Base-by-base conservation (phyloP, 1,140 invertebrate genomes). In the Eubasilissa regina region DNA sequence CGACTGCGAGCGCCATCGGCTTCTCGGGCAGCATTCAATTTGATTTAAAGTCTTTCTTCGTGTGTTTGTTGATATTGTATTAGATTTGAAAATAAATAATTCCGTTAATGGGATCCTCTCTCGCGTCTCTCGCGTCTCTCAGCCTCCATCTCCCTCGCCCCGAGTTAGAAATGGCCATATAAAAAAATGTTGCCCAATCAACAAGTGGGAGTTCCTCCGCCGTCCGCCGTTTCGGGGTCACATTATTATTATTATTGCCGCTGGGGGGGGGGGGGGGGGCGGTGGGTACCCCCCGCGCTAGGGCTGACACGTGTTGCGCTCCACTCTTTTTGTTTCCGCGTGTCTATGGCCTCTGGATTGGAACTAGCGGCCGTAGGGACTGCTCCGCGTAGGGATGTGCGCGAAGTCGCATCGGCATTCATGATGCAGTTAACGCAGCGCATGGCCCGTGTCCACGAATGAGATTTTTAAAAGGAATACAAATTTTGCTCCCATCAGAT, bases 181-280 rank as follows among this genome's bases (percentile, higher is more conserved):
- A 15, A 51, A 70, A 70, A 70, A 48, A 48, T 6, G 66, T 70
- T 70, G 47, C 44, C 66, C 15, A 70, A 70, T 47, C 17, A 21
- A 68, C 47, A 47, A 68, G 66, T 70, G 73, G 73, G 44, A 56
- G 78, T 21, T 15, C 7, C 17, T 13, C 13, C 51, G 58, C 10
- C 21, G 19, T 55, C n/a, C n/a, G n/a, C n/a, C n/a, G 66, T 78
- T 79, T 79, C 77, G 56, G 62, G 73, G 35, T 72, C 77, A 70
- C 68, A 56, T 58, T 58, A 58, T 58, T 35, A 35, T 35, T 35
- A 35, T 35, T 58, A 21, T 58, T 58, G 10, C 21, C 7, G n/a
- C 15, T 43, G 51, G 66, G 64, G 43, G 64, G 13, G 58, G 58
- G 15, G 11, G 9, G 19, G 13, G 58, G 21, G 35, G 19, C n/a